Base-by-base conservation (phyloP, 2,113 vertebrate species). In the Oreochromis aureus region DNA sequence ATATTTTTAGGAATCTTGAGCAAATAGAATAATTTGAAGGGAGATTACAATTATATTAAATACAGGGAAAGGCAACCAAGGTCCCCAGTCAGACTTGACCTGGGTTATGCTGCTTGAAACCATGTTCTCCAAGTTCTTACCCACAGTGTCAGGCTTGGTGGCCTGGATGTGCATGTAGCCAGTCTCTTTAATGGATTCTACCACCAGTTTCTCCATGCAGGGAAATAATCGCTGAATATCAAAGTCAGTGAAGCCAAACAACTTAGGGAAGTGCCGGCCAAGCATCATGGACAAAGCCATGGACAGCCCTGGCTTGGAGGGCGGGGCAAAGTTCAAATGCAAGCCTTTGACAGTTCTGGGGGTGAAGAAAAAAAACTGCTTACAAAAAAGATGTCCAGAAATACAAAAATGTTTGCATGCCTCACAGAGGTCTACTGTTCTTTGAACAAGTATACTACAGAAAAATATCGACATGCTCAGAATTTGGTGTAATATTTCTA, bases 111-210 rank as follows among this genome's bases (percentile, higher is more conserved):
- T 32, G 73, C 73, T 32, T 78, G 10, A 78, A 32, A 51, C 16
- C 27, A 32, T 78, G 27, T 76, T 30, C 44, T 51, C 24, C 19
- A 3, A n/a, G 22, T 85, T 71, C 92, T 94, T 93, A 98, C 98
- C 98, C 54, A 91, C 96, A 24, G 97, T 98, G 93, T 98, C 98
- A 5, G 98, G 98, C 89, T 98, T 98, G 90, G 98, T 98, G 83
- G 96, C 96, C 94, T 98, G 98, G 92, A 98, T 97, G 92, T 98
- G 98, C 94, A 98, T 83, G 93, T 98, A 98, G 10, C 98, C 98
- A 3, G 94, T 81, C 69, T 98, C 98, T 58, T 86, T 94, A 79
- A 98, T 4, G 4, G 93, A 0, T 0, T 95, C 87, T 16, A 95
- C 93, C 1, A 98, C 1, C 1, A 97, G 90, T 84, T 97, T 98